Evolutionary conservation across 92 coral and sea anemone species (phyloP), one percentile per base, ranked within the genome.

Genomic region (Umimayanthus chanpuru): DNA sequence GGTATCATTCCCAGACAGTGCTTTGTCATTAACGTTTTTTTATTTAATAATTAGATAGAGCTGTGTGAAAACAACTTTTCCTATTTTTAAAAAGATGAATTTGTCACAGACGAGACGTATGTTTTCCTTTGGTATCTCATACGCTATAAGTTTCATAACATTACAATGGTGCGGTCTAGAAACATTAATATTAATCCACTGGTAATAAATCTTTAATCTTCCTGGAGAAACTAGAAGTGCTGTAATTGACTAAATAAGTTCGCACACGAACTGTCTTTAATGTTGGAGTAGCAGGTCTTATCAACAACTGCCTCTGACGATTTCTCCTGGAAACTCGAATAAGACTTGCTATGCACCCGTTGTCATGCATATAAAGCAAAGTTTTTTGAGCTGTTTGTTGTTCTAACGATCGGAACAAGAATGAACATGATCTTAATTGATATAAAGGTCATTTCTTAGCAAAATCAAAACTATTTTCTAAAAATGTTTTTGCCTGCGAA

Each of bases 171-270:
- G 81, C 81, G 81, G 81, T 71, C 64, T 78, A 25, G 20, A 78
- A 20, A n/a, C n/a, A 25, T 78, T 47, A 78, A 78, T 78, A 78
- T 78, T 78, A 78, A 78, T 78, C 38, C 58, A 47, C 21, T 78
- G 64, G 15, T 5, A 28, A 78, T 78, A 20, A 78, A 78, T 44
- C 40, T 78, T 78, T 78, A 78, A 78, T 44, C 47, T 71, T 23
- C 15, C 28, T 78, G 61, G 81, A 78, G 8, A 28, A 10, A 14
- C 65, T 49, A 47, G 81, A 23, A 41, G 81, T 44, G 65, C 3
- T 78, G 28, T 50, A 78, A 43, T 77, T 78, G 40, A 61, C 26
- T 61, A 23, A 61, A 23, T 61, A 21, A 29, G 14, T 12, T 73
- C 18, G 0, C 5, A 73, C 77, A 73, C 38, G 6, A 73, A 73